These are phyloP conservation scores for Rhinogobio ventralis DNA, from an alignment of 2,797 vertebrate species.

Conservation along the genomic window DNA sequence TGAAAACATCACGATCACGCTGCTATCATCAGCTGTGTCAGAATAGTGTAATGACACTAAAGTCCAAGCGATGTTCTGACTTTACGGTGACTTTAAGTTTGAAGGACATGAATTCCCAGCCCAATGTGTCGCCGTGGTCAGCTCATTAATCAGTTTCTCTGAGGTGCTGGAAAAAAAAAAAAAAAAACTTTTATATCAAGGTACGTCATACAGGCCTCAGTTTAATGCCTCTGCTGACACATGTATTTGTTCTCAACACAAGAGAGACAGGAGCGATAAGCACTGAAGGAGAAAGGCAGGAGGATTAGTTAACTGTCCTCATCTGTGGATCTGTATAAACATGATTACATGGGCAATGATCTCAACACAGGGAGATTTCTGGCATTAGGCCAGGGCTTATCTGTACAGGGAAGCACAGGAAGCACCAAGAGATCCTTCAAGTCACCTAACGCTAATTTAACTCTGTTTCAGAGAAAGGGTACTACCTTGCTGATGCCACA, in stretches of 20 bases:
- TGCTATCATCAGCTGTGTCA: background rate
- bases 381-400: conserved; percentile 48
- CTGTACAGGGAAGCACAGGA: conserved; percentile 23
- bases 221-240: conserved; percentile 45
- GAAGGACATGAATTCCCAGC: conserved; percentile 51
- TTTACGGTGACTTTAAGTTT: conserved; percentile 23
- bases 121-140: conserved; percentile 1
- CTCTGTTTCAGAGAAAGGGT: conserved; percentile 4
- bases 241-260: conserved; percentile 28
- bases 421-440: conserved; percentile 33
- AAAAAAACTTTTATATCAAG: conserved; percentile 29
- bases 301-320: conserved; percentile 62
- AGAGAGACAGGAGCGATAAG: conserved; percentile 33
- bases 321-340: conserved; percentile 57
- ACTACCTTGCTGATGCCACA: conserved; percentile 23
- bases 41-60: background rate
- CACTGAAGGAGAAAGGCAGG: conserved; percentile 38
- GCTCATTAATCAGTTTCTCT: conserved; percentile 51
- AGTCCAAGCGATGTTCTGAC: conserved; percentile 28
- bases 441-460: conserved; percentile 35
- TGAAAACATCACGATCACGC: background rate
- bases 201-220: background rate
- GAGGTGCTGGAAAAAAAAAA: conserved; percentile 10
- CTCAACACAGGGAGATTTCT: conserved; percentile 51
- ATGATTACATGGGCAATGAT: conserved; percentile 60